These are phyloP conservation scores for Fopius arisanus DNA, from an alignment of 1,140 invertebrate genomes.

Conservation along the genomic window DNA sequence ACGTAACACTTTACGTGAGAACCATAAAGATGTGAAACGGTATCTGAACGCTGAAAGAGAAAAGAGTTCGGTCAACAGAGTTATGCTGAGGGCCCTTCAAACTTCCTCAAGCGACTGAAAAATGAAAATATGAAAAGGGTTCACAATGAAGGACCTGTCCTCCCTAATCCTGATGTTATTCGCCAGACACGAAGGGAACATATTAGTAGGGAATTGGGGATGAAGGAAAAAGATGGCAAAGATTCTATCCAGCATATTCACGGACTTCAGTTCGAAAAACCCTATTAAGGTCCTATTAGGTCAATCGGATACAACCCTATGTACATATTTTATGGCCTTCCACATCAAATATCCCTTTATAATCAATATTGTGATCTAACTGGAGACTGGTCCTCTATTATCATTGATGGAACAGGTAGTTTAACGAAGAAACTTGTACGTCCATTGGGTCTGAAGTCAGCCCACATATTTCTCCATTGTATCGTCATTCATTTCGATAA, in stretches of 20 bases:
- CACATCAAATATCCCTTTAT: slow-evolving; percentile 14
- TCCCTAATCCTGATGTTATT: neutral
- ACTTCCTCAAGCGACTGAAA: neutral
- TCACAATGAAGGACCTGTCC: neutral
- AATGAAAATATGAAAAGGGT: neutral
- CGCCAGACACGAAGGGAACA: neutral
- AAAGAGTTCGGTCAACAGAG: neutral
- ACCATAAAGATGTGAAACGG: slow-evolving; percentile 4
- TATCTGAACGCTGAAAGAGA: slow-evolving; percentile 1
- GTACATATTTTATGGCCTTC: slow-evolving; percentile 16
- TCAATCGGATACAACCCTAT: slow-evolving; percentile 18
- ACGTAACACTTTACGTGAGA: neutral
- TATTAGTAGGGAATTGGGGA: neutral
- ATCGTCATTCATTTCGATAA: slow-evolving; percentile 22
- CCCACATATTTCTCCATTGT: slow-evolving; percentile 31
- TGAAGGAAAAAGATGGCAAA: neutral
- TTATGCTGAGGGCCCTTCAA: neutral
- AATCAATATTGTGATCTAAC: slow-evolving; percentile 12
- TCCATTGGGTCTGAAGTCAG: neutral
- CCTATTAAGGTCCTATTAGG: neutral
- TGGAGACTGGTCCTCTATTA: neutral
- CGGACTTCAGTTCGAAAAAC: slow-evolving; percentile 10
- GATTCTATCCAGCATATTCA: neutral
- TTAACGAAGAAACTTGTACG: slow-evolving; percentile 20
- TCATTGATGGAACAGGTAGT: slow-evolving; percentile 28